Evolutionary conservation across 1,140 invertebrate species (phyloP), one percentile per base, ranked within the genome.

Genomic region (Lethocerus indicus): DNA sequence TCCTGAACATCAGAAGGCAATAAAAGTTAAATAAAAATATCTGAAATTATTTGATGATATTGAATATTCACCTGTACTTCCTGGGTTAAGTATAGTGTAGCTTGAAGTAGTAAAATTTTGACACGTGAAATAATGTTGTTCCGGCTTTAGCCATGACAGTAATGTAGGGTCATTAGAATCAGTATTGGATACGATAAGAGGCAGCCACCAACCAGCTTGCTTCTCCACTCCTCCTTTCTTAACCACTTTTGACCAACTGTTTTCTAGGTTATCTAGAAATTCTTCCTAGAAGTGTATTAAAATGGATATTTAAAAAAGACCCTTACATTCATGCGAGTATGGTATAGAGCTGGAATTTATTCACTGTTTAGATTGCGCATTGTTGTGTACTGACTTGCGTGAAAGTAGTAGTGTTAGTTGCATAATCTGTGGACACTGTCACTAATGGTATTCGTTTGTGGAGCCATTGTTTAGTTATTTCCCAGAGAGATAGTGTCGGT

Each of bases 381-480:
- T 13, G 13, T 20, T 14, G 4, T 13, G 23, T 25, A 21, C n/a
- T 29, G 13, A 82, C 79, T 69, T 87, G 83, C 23, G 67, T 68
- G 24, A 84, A 57, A 36, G 60, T 66, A n/a, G 78, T 75, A 6
- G 71, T 68, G 48, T 73, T 73, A 39, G 69, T 68, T 6, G 71
- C 60, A 61, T 86, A 84, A 61, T 86, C 68, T 49, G 80, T 74
- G 3, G 64, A 71, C 16, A 87, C 75, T 23, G 71, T 83, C 25
- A 93, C 69, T 2, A 90, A 70, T 1, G 89, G 89, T 43, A 89
- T 72, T 36, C 83, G 66, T 57, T 84, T 80, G 1, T 75, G 70
- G 14, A 85, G 79, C 88, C 89, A 94, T 2, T 83, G 79, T 9
- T 75, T 73, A 3, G 78, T 80, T 27, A 88, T 76, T 47, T 72